Conservation (phyloP, 1,140 invertebrate species). For the Drosophila dunni region DNA sequence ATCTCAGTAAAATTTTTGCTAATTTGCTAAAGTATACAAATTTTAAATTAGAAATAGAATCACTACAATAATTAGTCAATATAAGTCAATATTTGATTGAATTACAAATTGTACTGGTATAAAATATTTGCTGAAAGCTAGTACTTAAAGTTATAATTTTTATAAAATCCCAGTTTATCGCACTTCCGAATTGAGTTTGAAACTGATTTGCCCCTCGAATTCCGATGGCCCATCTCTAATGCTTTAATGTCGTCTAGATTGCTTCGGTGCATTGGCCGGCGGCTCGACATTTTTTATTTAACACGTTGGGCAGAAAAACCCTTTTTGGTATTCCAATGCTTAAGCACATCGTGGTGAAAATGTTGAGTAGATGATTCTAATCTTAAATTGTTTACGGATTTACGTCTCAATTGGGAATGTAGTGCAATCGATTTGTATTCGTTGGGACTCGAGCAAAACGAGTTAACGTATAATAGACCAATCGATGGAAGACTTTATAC, state of each 20-base stretch:
- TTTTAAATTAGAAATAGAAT: too few relatives aligned
- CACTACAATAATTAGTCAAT: too few relatives aligned
- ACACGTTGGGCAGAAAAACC: conserved; percentile 20
- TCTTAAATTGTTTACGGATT: conserved; percentile 44
- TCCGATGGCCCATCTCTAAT: conserved; percentile 14
- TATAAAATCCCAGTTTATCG: too few relatives aligned
- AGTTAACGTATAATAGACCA: conserved; percentile 50
- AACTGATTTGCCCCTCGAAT: not conserved
- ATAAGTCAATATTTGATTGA: too few relatives aligned
- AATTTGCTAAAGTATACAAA: too few relatives aligned
- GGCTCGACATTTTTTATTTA: conserved; percentile 5
- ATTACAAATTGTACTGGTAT: too few relatives aligned
- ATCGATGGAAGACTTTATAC: conserved; percentile 36
- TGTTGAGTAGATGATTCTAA: not conserved
- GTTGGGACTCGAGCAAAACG: conserved; percentile 54
- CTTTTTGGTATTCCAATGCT: conserved; percentile 7
- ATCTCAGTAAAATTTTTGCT: too few relatives aligned
- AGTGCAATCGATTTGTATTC: conserved; percentile 67
- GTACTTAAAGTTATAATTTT: too few relatives aligned
- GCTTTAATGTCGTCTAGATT: not conserved
- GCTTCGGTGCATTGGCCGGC: conserved; percentile 1
- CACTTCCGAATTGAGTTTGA: not conserved
- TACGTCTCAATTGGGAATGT: conserved; percentile 65
- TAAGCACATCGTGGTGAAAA: not conserved
- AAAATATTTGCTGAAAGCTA: too few relatives aligned